Conservation (phyloP, 2,113 vertebrate species). For the Orcinus orca region DNA sequence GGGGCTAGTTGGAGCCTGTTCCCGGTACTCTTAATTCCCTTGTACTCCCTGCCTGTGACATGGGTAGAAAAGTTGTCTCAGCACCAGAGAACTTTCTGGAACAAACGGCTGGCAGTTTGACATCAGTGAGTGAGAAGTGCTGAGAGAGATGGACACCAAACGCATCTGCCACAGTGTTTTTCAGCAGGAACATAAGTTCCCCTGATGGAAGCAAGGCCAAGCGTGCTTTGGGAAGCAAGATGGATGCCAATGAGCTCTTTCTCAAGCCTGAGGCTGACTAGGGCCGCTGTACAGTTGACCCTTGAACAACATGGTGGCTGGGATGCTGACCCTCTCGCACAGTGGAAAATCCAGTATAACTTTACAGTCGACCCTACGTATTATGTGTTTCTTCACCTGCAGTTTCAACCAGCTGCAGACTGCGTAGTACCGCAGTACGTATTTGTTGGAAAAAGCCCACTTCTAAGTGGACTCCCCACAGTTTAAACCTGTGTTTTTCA, state of each 20-base stretch:
- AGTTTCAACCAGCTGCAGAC: not conserved
- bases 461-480: not conserved
- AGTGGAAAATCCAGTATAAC: not conserved
- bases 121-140: not conserved
- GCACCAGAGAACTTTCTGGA: not conserved
- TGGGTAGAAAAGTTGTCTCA: not conserved
- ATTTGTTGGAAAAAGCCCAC: not conserved
- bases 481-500: not conserved
- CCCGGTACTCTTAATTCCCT: not conserved
- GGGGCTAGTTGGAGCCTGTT: not conserved
- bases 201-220: not conserved
- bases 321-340: not conserved
- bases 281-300: not conserved
- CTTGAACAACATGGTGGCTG: not conserved
- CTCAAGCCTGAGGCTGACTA: not conserved
- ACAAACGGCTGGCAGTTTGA: not conserved
- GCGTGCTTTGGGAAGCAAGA: not conserved
- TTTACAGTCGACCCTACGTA: not conserved
- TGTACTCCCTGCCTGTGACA: not conserved
- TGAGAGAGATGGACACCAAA: not conserved
- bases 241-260: not conserved
- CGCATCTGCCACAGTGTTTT: not conserved
- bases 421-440: accelerated
- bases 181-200: not conserved
- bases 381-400: not conserved